These are phyloP conservation scores for Sphenodon punctatus DNA, from an alignment of 2,797 vertebrate species.

Conservation along the genomic window DNA sequence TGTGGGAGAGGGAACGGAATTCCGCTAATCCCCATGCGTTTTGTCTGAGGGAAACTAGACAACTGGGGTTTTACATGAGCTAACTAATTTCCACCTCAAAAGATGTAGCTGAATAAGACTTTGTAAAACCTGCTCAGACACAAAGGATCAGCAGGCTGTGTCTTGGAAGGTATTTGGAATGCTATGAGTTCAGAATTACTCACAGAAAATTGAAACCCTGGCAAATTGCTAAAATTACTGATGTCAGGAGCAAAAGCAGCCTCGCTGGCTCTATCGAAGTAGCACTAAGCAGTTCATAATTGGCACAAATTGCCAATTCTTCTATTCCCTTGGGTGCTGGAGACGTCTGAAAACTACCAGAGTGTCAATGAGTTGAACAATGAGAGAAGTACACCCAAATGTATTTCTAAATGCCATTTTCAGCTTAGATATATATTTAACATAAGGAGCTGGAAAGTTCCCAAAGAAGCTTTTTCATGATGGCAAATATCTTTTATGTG, in stretches of 20 bases:
- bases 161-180: background rate
- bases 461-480: no score
- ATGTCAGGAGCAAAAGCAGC: background rate
- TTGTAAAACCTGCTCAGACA: background rate
- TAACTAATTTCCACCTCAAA: no score
- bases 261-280: background rate
- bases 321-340: rapidly evolving
- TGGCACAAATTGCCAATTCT: rapidly evolving
- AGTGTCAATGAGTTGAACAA: background rate
- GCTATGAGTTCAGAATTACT: background rate
- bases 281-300: background rate
- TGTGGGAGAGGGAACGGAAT: no score
- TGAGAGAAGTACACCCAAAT: rapidly evolving
- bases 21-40: no score
- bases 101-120: background rate
- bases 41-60: no score
- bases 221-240: rapidly evolving
- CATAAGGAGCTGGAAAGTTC: no score
- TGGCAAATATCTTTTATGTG: no score
- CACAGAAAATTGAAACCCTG: background rate
- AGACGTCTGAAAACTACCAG: background rate
- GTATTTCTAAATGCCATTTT: no score
- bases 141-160: background rate
- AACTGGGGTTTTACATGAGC: no score
- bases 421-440: no score